phyloP scores from a whole-genome alignment of 1,140 invertebrate genomes.

The Trinorchestia longiramus region DNA sequence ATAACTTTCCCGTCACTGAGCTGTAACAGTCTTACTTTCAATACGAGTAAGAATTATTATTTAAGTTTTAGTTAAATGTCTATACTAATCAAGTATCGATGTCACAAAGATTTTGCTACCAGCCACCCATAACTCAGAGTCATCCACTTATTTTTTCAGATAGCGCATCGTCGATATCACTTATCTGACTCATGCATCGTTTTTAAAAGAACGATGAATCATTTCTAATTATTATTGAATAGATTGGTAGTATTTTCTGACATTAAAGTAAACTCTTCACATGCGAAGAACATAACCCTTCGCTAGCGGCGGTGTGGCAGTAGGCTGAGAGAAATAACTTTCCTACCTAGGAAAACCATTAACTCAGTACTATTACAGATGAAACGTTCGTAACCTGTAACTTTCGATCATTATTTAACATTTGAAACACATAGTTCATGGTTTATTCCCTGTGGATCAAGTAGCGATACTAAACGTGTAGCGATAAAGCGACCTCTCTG shows the following conservation, averaged over 20 bases:
- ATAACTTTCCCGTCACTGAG: no score
- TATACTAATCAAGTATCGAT: no score
- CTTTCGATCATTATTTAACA: neutral
- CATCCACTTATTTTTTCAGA: no score
- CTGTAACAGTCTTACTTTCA: no score
- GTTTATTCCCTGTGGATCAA: neutral
- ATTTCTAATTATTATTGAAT: neutral
- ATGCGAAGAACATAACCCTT: neutral
- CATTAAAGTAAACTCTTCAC: neutral
- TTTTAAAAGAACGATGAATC: no score
- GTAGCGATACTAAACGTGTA: neutral
- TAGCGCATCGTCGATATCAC: no score
- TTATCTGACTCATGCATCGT: no score
- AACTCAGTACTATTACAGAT: neutral
- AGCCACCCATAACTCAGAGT: no score
- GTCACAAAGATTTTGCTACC: no score
- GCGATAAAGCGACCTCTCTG: no score
- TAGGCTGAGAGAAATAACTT: neutral
- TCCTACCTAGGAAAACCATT: neutral
- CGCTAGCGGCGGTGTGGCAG: neutral
- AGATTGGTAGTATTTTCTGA: neutral
- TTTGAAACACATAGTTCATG: neutral
- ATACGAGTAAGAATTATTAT: no score
- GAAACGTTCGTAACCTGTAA: neutral
- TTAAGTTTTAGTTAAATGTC: no score